A percentile compares a stretch with the other conserved stretches of the same genome.
Evolutionary conservation across 2,113 vertebrate species (phyloP).

Genomic region (Corythornis cristatus): DNA sequence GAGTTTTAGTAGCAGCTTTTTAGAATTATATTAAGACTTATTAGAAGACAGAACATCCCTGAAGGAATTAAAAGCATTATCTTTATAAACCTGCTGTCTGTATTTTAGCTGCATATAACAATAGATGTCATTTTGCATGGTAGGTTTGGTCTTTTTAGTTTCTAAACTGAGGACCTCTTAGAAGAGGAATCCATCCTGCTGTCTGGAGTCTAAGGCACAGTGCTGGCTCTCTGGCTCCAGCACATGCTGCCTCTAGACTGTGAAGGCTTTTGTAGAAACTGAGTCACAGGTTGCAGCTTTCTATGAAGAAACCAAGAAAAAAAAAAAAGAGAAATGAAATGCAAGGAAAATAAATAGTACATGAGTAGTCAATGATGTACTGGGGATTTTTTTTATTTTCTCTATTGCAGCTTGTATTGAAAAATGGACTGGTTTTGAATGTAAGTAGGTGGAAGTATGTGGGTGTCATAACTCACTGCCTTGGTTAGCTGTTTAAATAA

Average conservation of each 20-base stretch:
- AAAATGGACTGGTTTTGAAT: not conserved
- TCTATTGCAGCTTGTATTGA: not conserved
- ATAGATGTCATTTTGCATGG: not conserved
- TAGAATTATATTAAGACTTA: not conserved
- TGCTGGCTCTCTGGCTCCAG: not conserved
- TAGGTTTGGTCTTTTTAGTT: not conserved
- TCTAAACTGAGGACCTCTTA: not conserved
- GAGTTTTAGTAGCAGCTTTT: not conserved
- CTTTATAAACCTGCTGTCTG: not conserved
- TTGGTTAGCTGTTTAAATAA: not conserved
- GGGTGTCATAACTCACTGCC: not conserved
- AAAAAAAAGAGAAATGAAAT: not conserved
- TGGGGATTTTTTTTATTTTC: not conserved
- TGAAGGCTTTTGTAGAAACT: not conserved
- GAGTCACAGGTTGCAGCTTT: not conserved
- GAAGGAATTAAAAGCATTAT: not conserved
- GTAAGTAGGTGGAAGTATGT: not conserved
- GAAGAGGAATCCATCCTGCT: not conserved
- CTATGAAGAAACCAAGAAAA: not conserved
- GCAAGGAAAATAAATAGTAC: not conserved
- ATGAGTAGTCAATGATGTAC: not conserved
- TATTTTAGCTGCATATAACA: not conserved
- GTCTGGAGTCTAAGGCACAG: not conserved
- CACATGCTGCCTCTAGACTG: accelerated
- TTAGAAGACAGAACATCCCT: not conserved